Evolutionary conservation across 2,113 vertebrate genomes (phyloP).

Genomic region (Forbesichthys agassizii): DNA sequence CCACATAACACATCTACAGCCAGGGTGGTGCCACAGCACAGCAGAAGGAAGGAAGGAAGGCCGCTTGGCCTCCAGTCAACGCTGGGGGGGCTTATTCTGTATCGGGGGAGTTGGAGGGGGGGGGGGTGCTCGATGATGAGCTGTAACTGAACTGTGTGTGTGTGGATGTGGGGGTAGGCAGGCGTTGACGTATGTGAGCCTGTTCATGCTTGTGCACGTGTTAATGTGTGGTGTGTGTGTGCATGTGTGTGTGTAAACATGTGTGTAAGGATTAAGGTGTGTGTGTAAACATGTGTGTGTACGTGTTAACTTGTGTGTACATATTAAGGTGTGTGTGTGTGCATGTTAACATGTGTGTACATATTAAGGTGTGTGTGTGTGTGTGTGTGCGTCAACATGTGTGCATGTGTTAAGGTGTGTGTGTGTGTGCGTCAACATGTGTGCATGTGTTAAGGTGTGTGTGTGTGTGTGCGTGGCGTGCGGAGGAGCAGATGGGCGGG

Average conservation of each 20-base stretch:
- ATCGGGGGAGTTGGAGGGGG: slow-evolving; percentile 22
- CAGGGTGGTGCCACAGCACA: slow-evolving; percentile 17
- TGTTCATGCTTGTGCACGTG: slow-evolving; percentile 5
- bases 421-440: too few relatives aligned
- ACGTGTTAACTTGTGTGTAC: neutral
- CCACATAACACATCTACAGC: slow-evolving; percentile 22
- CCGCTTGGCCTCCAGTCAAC: slow-evolving; percentile 38
- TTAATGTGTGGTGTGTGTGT: slow-evolving; percentile 20
- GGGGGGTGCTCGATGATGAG: slow-evolving; percentile 36
- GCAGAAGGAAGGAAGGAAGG: slow-evolving; percentile 16
- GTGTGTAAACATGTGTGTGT: slow-evolving; percentile 1
- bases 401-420: slow-evolving; percentile 40
- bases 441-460: neutral
- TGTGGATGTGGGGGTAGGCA: slow-evolving; percentile 42
- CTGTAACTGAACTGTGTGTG: slow-evolving; percentile 57
- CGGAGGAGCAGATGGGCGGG: slow-evolving; percentile 77
- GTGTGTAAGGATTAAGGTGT: neutral
- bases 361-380: slow-evolving; percentile 25
- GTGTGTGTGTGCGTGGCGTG: slow-evolving; percentile 31
- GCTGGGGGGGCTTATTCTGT: slow-evolving; percentile 49
- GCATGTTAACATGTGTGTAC: neutral
- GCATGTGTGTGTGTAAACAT: slow-evolving; percentile 34
- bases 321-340: slow-evolving; percentile 31
- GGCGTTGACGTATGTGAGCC: slow-evolving; percentile 56
- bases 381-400: slow-evolving; percentile 23